Evolutionary conservation across 2,888 invertebrate genomes (phyloP).

Genomic region (Pachymerium ferrugineum): DNA sequence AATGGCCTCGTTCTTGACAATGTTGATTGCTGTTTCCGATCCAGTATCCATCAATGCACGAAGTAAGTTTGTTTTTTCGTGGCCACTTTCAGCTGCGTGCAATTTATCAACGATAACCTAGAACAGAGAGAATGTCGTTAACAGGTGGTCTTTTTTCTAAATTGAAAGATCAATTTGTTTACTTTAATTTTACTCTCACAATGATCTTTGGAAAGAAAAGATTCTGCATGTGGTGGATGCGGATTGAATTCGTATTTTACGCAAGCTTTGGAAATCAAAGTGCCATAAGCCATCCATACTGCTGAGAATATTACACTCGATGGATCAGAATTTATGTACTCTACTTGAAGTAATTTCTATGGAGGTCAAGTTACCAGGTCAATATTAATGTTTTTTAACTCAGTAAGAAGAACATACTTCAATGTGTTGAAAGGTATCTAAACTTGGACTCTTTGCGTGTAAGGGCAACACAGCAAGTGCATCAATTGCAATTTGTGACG

Average conservation of each 20-base stretch:
- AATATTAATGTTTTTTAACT: no score
- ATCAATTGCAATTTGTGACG: not conserved
- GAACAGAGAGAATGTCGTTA: no score
- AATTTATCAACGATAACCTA: not conserved
- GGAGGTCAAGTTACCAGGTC: no score
- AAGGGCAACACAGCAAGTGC: not conserved
- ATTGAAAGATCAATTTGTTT: not conserved
- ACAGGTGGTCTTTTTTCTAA: no score
- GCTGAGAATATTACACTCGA: not conserved
- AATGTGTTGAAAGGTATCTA: slow-evolving; percentile 28
- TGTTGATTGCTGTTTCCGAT: not conserved
- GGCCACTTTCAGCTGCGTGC: not conserved
- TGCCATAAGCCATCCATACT: slow-evolving; percentile 31
- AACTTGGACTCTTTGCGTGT: slow-evolving; percentile 33
- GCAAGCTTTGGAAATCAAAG: slow-evolving; percentile 35
- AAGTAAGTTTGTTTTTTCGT: not conserved
- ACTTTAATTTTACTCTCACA: slow-evolving; percentile 32
- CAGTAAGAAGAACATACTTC: slow-evolving; percentile 4
- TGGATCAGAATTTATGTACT: not conserved
- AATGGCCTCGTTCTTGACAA: not conserved
- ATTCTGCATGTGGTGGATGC: not conserved
- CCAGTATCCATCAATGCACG: not conserved
- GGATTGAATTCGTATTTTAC: not conserved
- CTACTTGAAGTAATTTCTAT: not conserved
- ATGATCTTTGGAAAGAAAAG: slow-evolving; percentile 7